Percentiles rank a stretch among this genome's conserved stretches.
These are phyloP conservation scores for Megathymus violae DNA, from an alignment of 1,140 invertebrate genomes.

Conservation along the genomic window DNA sequence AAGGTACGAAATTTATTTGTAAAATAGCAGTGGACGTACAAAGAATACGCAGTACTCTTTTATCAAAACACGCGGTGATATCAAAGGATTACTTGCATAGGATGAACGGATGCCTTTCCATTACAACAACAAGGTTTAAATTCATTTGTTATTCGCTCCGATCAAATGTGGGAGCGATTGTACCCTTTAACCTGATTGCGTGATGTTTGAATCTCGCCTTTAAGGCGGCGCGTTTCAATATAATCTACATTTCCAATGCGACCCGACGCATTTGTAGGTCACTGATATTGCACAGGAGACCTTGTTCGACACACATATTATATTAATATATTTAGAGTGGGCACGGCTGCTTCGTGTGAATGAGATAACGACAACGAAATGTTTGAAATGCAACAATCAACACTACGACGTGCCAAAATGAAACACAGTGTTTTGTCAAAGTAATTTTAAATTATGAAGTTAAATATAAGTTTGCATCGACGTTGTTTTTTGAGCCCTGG, in stretches of 20 bases:
- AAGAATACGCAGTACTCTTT: constrained; percentile 47
- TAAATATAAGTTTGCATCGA: too few species aligned
- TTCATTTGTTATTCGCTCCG: constrained; percentile 44
- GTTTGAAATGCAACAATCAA: constrained; percentile 12
- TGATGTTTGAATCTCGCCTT: constrained; percentile 53
- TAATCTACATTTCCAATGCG: constrained; percentile 42
- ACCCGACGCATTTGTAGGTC: constrained; percentile 61
- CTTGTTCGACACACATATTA: constrained; percentile 49
- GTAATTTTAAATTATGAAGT: too few species aligned
- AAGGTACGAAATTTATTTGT: constrained; percentile 35
- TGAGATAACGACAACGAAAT: constrained; percentile 39
- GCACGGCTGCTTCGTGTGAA: constrained; percentile 46
- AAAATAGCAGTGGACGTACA: constrained; percentile 48
- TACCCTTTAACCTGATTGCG: constrained; percentile 61
- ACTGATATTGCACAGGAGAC: constrained; percentile 61
- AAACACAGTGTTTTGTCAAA: too few species aligned
- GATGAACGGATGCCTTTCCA: constrained; percentile 51
- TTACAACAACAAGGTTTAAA: constrained; percentile 53
- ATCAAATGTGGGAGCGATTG: constrained; percentile 56
- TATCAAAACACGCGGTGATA: constrained; percentile 63
- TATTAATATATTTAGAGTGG: constrained; percentile 35
- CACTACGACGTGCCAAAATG: too few species aligned
- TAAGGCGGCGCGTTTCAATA: constrained; percentile 44
- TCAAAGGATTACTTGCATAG: constrained; percentile 57
- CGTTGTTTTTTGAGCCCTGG: too few species aligned